Evolutionary conservation across 2,113 vertebrate genomes (phyloP).

Genomic region (Hystrix brachyura): DNA sequence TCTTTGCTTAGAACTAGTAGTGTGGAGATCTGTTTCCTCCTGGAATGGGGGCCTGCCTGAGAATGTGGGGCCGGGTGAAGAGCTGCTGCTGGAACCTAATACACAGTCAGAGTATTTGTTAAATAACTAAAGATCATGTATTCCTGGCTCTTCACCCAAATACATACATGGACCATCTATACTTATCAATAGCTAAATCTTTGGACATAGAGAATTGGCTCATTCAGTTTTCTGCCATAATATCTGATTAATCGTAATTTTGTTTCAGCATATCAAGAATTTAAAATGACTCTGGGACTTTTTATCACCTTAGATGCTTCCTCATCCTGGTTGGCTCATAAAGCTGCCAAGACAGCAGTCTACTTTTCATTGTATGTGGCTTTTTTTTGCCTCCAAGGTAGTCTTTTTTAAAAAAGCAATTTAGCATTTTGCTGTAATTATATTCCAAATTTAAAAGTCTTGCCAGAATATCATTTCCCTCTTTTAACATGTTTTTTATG

Average conservation of each 20-base stretch:
- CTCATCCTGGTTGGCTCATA: conserved; percentile 60
- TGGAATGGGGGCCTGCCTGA: background rate
- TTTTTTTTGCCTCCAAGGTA: conserved; percentile 53
- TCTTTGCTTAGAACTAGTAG: background rate
- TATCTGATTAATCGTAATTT: conserved; percentile 15
- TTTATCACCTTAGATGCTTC: conserved; percentile 51
- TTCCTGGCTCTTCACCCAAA: background rate
- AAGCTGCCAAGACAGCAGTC: conserved; percentile 54
- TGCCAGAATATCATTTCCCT: conserved; percentile 48
- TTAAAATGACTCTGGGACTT: conserved; percentile 52
- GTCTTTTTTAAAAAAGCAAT: conserved; percentile 66
- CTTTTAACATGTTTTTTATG: conserved; percentile 38
- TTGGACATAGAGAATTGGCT: background rate
- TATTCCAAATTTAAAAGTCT: conserved; percentile 62
- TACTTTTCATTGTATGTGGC: conserved; percentile 64
- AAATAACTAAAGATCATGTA: background rate
- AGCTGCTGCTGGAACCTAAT: background rate
- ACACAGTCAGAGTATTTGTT: background rate
- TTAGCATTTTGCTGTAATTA: conserved; percentile 70
- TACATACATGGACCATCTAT: too few relatives aligned
- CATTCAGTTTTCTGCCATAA: background rate
- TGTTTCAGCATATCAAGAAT: conserved; percentile 28
- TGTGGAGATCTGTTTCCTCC: background rate
- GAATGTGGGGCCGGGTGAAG: background rate
- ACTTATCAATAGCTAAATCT: background rate